Evolutionary conservation across 1,140 invertebrate species (phyloP).

Genomic region (Meteorus sp.): DNA sequence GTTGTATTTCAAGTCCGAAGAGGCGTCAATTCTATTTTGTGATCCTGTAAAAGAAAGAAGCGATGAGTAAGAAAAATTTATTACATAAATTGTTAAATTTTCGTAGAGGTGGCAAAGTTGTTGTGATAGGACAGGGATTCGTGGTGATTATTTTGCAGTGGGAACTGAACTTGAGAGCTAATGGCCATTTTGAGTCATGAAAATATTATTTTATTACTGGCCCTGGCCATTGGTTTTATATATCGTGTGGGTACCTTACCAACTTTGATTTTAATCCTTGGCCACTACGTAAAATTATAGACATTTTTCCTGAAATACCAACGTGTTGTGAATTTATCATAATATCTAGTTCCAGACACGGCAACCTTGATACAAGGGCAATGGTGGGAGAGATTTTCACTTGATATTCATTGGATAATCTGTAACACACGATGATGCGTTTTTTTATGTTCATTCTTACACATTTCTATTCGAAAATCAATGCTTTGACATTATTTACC

Average conservation of each 20-base stretch:
- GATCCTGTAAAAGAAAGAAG: neutral
- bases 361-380: conserved; percentile 13
- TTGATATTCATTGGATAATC: conserved; percentile 4
- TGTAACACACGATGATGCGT: neutral
- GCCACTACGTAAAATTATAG: too few species aligned
- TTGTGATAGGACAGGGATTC: conserved; percentile 21
- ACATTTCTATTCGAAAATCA: too few species aligned
- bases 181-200: conserved; percentile 17
- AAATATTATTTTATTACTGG: conserved; percentile 22
- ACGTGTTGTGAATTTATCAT: conserved; percentile 24
- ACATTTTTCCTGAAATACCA: neutral
- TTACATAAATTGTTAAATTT: conserved; percentile 1
- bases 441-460: too few species aligned
- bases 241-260: neutral
- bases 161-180: conserved; percentile 1
- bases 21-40: neutral
- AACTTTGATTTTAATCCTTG: conserved; percentile 18
- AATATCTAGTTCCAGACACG: conserved; percentile 20
- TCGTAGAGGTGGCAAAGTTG: conserved; percentile 5
- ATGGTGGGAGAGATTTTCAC: too few species aligned
- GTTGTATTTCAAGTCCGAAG: neutral
- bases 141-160: neutral
- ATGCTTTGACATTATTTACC: too few species aligned
- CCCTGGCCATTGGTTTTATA: neutral
- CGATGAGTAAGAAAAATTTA: conserved; percentile 4